These are phyloP conservation scores for Caenorhabditis sp. DNA, from an alignment of 2,888 invertebrate genomes.

Conservation along the genomic window DNA sequence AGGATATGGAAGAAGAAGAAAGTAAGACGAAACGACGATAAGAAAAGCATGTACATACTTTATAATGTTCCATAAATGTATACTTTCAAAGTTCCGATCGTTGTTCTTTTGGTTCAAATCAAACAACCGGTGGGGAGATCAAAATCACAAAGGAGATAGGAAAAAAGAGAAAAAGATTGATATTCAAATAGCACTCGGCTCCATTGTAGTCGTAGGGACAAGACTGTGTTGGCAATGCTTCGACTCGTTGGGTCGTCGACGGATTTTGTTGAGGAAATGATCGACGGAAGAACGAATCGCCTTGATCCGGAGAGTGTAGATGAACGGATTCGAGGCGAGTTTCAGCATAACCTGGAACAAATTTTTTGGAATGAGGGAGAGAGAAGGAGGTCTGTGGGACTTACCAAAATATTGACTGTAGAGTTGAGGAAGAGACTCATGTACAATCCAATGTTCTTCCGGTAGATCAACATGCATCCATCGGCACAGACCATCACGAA, in stretches of 20 bases:
- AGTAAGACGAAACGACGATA: constrained; percentile 10
- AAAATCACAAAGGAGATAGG: not conserved
- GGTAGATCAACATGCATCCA: constrained; percentile 77
- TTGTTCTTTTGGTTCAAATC: not conserved
- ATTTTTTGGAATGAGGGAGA: no score
- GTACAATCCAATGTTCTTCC: constrained; percentile 72
- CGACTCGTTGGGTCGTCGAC: constrained; percentile 40
- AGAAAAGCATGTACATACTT: constrained; percentile 22
- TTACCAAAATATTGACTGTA: constrained; percentile 77
- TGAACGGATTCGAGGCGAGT: constrained; percentile 81
- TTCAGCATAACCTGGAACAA: constrained; percentile 78
- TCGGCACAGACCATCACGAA: constrained; percentile 79
- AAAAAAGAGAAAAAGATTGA: not conserved
- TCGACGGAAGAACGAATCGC: constrained; percentile 77
- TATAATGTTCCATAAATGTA: not conserved
- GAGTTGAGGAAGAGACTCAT: constrained; percentile 75
- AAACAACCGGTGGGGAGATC: not conserved
- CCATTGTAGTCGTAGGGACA: constrained; percentile 38
- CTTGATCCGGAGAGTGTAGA: constrained; percentile 81
- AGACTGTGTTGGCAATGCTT: constrained; percentile 41
- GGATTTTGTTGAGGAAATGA: constrained; percentile 57
- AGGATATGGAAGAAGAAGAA: constrained; percentile 54
- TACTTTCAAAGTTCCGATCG: not conserved
- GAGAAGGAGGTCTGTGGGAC: no score
- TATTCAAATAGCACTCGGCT: constrained; percentile 55